Evolutionary conservation across 2,113 vertebrate genomes (phyloP), one percentile per base, ranked within the genome.

Genomic region (Hypocryptadius cinnamomeus): DNA sequence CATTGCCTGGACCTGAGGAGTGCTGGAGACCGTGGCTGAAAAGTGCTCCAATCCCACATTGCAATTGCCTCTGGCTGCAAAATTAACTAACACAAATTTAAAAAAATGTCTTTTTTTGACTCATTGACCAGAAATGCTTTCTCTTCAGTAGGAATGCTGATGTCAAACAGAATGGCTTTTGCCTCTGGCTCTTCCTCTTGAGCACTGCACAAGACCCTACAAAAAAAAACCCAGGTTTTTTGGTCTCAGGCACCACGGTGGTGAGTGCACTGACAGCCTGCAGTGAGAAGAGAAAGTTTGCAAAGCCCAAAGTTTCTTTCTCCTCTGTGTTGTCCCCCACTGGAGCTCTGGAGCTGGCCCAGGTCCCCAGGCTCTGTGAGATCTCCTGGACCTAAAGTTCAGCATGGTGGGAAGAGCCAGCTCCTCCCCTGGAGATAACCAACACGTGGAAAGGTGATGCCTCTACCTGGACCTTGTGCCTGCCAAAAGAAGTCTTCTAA

Each of bases 301-400:
- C 61, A 65, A 88, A 87, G 44, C 11, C 18, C 40, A 68, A 39
- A 74, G 48, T 6, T 72, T 30, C 30, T 66, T 68, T 54, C 10
- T 64, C 17, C 15, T 65, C 40, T 2, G 0, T 0, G 0, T 9
- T 66, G 13, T 27, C 5, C 6, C 11, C 19, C 0, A 1, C 9
- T 0, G 0, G 53, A 87, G 28, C 45, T 69, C 66, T 57, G 51
- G 50, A 64, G 9, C 50, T 76, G 66, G n/a, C 17, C 37, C 72
- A 71, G 31, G 37, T 57, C 42, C n/a, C 6, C 5, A 8, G 12
- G 11, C 40, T 88, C 78, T 40, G n/a, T 71, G 60, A 80, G 69
- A 84, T 37, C 19, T 87, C 35, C 28, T 37, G 44, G 39, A 18
- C 11, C 6, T 59, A 3, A 94, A 64, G 56, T 69, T 81, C 56